These are phyloP conservation scores for Drosophila leontia DNA, from an alignment of 1,140 invertebrate genomes.

Conservation along the genomic window DNA sequence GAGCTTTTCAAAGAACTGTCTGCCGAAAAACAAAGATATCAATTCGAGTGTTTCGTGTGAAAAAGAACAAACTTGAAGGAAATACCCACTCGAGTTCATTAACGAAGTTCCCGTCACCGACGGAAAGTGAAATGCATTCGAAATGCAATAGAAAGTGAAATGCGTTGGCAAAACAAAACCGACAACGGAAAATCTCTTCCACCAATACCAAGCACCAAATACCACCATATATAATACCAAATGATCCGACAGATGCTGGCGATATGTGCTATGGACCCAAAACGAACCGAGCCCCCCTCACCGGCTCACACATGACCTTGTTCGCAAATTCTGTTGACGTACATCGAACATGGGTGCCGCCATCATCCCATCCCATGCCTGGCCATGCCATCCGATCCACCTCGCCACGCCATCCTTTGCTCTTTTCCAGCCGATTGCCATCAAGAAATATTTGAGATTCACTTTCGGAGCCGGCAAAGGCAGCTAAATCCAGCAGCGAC, in stretches of 20 bases:
- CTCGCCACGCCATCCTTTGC: conserved; percentile 46
- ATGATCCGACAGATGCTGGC: conserved; percentile 64
- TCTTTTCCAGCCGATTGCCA: conserved; percentile 40
- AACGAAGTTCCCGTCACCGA: conserved; percentile 32
- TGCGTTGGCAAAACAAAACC: conserved; percentile 60
- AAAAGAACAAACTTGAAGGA: conserved; percentile 28
- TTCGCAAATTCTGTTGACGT: conserved; percentile 62
- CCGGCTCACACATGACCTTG: conserved; percentile 72
- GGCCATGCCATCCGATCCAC: conserved; percentile 5
- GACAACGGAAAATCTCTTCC: conserved; percentile 30
- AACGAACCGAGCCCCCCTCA: conserved; percentile 1
- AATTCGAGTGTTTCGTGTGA: conserved; percentile 16
- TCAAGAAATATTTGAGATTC: conserved; percentile 79
- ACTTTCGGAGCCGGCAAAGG: conserved; percentile 57
- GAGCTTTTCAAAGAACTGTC: conserved; percentile 23
- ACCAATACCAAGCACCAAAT: conserved; percentile 37
- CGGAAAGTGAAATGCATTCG: conserved; percentile 78
- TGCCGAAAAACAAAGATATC: conserved; percentile 2
- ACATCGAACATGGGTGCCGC: conserved; percentile 51
- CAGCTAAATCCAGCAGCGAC: conserved; percentile 16
- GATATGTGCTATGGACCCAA: conserved; percentile 45
- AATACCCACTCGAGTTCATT: conserved; percentile 28
- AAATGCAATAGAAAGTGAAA: conserved; percentile 81
- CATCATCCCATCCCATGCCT: conserved; percentile 10
- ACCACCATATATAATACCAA: conserved; percentile 39